phyloP scores from a whole-genome alignment of 2,797 vertebrate species.

The Craterocephalus amniculus region DNA sequence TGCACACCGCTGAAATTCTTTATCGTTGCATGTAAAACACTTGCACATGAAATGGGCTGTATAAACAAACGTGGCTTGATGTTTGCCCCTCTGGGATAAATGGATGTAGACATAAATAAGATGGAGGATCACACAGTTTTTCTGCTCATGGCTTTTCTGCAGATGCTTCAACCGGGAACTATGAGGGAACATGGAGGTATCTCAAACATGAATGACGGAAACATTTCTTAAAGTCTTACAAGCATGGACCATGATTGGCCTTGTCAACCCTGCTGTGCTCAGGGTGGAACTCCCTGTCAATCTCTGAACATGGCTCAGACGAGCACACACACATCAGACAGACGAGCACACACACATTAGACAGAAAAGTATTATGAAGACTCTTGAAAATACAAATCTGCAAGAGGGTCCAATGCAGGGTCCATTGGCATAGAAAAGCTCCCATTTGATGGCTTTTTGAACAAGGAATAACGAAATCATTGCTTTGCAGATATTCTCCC shows the following conservation, averaged over 20 bases:
- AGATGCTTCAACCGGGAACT: constrained; percentile 39
- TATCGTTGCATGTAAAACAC: too few species aligned
- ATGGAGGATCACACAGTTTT: constrained; percentile 32
- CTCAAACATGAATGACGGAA: constrained; percentile 73
- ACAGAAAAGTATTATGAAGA: constrained; percentile 9
- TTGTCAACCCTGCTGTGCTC: constrained; percentile 68
- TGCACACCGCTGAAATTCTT: too few species aligned
- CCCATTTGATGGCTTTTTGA: not conserved
- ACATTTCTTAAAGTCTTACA: constrained; percentile 56
- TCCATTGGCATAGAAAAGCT: not conserved
- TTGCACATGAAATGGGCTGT: too few species aligned
- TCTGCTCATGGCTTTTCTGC: constrained; percentile 8
- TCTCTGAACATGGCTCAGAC: constrained; percentile 38
- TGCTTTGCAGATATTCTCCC: constrained; percentile 29
- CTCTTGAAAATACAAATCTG: not conserved
- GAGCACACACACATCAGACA: not conserved
- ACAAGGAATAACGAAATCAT: not conserved
- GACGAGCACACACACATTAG: not conserved
- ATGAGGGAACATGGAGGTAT: constrained; percentile 60
- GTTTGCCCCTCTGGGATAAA: constrained; percentile 3
- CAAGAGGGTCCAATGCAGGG: not conserved
- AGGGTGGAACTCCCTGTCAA: constrained; percentile 48
- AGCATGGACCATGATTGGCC: constrained; percentile 59
- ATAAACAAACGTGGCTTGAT: not conserved
- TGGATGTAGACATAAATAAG: too few species aligned